Base-by-base conservation (phyloP, 92 coral and sea anemone species). In the Virgularia gustaviana region DNA sequence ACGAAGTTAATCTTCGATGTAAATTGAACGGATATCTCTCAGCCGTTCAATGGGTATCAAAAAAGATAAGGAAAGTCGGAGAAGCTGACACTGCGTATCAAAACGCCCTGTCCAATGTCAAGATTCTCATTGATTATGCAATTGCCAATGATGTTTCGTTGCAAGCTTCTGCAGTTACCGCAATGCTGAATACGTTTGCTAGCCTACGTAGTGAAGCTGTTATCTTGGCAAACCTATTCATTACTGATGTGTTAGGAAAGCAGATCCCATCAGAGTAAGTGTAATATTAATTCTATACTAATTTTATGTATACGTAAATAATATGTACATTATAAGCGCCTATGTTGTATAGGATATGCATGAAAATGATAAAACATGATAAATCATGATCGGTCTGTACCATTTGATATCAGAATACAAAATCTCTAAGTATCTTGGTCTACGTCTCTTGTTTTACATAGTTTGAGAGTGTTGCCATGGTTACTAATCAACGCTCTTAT, bases 1-100 rank as follows among this genome's bases (percentile, higher is more conserved):
- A 70, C 44, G 82, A 53, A 20, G 41, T 78, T 41, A 38, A 57
- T 12, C n/a, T 78, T 12, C 43, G 49, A 29, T 78, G 70, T 24
- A 36, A 32, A 20, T 2, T 56, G 36, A 36, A 36, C 18, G 68
- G 47, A 35, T 33, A 33, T 37, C 30, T 0, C 6, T 15, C 0
- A 5, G 70, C 70, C 1, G 70, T 62, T 6, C 27, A 6, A 5
- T 62, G 49, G 44, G 44, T 62, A 4, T 33, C 7, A 12, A 3
- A 62, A 4, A 7, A 62, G 29, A 15, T 62, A 18, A 25, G 15
- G 24, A n/a, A 37, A 13, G 28, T 36, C 44, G 13, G 37, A 34
- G 36, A 30, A 23, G 9, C 28, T 1, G 4, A 7, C 22, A 4
- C 70, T 19, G 3, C 24, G 30, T 62, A 62, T 36, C n/a, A 62